Evolutionary conservation across 2,797 vertebrate genomes (phyloP).

Genomic region (Melanotaenia trifasciata): DNA sequence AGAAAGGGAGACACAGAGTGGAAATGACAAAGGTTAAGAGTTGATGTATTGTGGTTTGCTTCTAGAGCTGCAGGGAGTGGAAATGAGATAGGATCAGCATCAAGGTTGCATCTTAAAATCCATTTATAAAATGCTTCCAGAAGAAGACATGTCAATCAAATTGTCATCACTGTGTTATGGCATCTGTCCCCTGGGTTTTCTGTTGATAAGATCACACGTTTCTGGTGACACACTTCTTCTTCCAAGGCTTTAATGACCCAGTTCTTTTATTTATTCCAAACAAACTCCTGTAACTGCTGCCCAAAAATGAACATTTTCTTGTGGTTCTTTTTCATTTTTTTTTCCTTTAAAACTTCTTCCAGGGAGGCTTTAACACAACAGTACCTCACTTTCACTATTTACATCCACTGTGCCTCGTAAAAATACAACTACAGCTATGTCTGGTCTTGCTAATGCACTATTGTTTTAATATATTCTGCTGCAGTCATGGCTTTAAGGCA

Average conservation of each 20-base stretch:
- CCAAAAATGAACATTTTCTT: constrained; percentile 27
- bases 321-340: constrained; percentile 16
- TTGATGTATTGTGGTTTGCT: constrained; percentile 29
- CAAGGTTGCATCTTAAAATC: constrained; percentile 35
- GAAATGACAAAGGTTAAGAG: constrained; percentile 34
- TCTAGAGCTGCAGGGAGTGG: constrained; percentile 20
- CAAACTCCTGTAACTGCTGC: constrained; percentile 1
- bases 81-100: constrained; percentile 29
- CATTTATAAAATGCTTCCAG: constrained; percentile 23
- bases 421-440: constrained; percentile 12
- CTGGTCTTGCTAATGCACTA: neutral
- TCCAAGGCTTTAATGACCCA: constrained; percentile 41
- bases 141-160: constrained; percentile 51
- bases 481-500: neutral
- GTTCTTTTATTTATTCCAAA: constrained; percentile 38
- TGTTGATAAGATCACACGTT: constrained; percentile 36
- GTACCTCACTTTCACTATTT: neutral
- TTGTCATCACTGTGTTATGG: constrained; percentile 11
- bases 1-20: constrained; percentile 12
- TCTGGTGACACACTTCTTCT: constrained; percentile 21
- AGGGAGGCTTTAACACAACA: constrained; percentile 1
- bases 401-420: constrained; percentile 2
- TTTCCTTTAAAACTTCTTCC: constrained; percentile 2
- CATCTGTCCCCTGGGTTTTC: constrained; percentile 29
- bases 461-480: constrained; percentile 16